Evolutionary conservation across 2,113 vertebrate genomes (phyloP).

Genomic region (Corynorhinus townsendii): DNA sequence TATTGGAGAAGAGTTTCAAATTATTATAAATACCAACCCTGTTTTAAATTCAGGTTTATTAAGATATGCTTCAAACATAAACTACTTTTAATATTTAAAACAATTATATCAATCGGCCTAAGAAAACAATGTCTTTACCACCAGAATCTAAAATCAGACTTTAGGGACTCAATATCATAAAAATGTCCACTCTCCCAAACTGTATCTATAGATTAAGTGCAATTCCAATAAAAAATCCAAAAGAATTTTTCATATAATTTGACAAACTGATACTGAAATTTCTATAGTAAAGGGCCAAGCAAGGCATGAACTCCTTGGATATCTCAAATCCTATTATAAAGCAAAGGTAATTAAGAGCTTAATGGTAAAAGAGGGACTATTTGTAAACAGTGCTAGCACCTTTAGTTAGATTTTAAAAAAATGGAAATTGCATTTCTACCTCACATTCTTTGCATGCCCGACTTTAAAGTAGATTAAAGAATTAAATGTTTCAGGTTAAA

Average conservation of each 20-base stretch:
- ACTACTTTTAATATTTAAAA: not conserved
- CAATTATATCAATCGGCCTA: not conserved
- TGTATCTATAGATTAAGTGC: not conserved
- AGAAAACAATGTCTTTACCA: conserved; percentile 11
- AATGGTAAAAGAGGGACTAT: not conserved
- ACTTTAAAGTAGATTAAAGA: conserved; percentile 6
- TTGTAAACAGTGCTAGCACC: not conserved
- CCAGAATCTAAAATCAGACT: not conserved
- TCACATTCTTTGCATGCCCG: not conserved
- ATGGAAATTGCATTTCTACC: not conserved
- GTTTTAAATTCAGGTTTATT: not conserved
- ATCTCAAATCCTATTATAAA: not conserved
- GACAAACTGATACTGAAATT: not conserved
- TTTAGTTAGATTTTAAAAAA: not conserved
- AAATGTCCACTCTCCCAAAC: not conserved
- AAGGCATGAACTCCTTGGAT: not conserved
- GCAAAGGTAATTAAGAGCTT: conserved; percentile 20
- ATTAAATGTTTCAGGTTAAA: conserved; percentile 4
- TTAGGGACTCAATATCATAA: not conserved
- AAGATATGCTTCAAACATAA: not conserved
- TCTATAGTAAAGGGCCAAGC: not conserved
- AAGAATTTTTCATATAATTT: not conserved
- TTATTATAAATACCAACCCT: not conserved
- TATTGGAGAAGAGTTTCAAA: not conserved
- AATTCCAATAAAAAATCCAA: not conserved